Evolutionary conservation across 92 coral and sea anemone genomes (phyloP).

Genomic region (Bergia sp.): DNA sequence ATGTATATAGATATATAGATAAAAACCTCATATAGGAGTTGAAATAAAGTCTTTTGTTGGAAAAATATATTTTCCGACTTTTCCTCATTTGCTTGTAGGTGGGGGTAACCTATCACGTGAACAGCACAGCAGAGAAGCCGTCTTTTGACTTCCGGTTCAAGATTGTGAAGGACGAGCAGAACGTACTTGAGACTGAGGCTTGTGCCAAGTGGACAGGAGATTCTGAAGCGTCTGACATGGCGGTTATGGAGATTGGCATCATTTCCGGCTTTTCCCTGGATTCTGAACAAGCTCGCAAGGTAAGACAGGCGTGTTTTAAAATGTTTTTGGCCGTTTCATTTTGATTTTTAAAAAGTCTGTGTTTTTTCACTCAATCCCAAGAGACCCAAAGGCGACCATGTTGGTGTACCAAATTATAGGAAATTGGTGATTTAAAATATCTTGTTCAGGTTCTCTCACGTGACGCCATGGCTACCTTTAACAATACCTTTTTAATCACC

Average conservation of each 20-base stretch:
- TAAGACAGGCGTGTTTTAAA: neutral
- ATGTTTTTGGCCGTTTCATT: too few relatives aligned
- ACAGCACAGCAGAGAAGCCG: constrained; percentile 68
- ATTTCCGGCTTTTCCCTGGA: constrained; percentile 81
- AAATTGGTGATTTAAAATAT: too few relatives aligned
- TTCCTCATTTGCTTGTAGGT: constrained; percentile 44
- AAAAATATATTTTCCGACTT: neutral
- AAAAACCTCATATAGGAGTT: too few relatives aligned
- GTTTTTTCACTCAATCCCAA: too few relatives aligned
- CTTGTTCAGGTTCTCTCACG: too few relatives aligned
- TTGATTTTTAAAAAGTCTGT: too few relatives aligned
- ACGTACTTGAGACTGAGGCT: constrained; percentile 69
- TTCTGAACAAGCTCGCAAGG: constrained; percentile 73
- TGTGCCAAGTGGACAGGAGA: constrained; percentile 87
- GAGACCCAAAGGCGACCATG: too few relatives aligned
- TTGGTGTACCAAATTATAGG: too few relatives aligned
- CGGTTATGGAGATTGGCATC: constrained; percentile 88
- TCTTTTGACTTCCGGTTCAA: constrained; percentile 71
- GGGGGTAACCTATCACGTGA: constrained; percentile 88
- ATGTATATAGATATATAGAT: too few relatives aligned
- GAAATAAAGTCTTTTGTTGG: too few relatives aligned
- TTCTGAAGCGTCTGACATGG: constrained; percentile 84
- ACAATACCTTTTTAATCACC: too few relatives aligned
- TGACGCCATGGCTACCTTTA: too few relatives aligned
- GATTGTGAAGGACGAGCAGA: constrained; percentile 63